Percentiles rank a stretch among this genome's conserved stretches.
Evolutionary conservation across 1,140 invertebrate genomes (phyloP).

Genomic region (Thalassaphorura encarpata): DNA sequence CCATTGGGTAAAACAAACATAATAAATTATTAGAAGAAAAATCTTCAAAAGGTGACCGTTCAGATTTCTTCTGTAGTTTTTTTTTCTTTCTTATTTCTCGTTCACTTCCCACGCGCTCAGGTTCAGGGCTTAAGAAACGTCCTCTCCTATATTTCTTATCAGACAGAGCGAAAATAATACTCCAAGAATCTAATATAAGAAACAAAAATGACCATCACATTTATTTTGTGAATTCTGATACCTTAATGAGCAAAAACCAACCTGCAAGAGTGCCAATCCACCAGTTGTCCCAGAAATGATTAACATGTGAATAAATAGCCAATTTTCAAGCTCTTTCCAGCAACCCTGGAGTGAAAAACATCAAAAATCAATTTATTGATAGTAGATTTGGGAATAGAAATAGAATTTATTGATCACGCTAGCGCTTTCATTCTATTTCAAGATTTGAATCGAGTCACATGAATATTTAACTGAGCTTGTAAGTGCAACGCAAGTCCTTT

Average conservation of each 20-base stretch:
- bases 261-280: conserved; percentile 34
- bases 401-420: not conserved
- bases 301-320: conserved; percentile 32
- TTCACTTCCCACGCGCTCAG: too few species aligned
- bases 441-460: not conserved
- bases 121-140: too few species aligned
- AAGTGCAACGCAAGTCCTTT: conserved; percentile 1
- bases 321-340: conserved; percentile 31
- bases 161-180: conserved; percentile 35
- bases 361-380: not conserved
- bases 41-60: too few species aligned
- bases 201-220: conserved; percentile 10
- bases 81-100: too few species aligned
- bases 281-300: conserved; percentile 33
- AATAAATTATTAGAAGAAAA: too few species aligned
- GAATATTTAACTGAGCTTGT: not conserved
- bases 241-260: conserved; percentile 9
- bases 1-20: too few species aligned
- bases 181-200: conserved; percentile 33
- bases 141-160: conserved; percentile 33
- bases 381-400: not conserved
- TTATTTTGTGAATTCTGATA: not conserved
- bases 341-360: conserved; percentile 32
- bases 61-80: too few species aligned
- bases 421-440: not conserved